Base-by-base conservation (phyloP, 92 coral and sea anemone species). In the Epizoanthus scotinus region DNA sequence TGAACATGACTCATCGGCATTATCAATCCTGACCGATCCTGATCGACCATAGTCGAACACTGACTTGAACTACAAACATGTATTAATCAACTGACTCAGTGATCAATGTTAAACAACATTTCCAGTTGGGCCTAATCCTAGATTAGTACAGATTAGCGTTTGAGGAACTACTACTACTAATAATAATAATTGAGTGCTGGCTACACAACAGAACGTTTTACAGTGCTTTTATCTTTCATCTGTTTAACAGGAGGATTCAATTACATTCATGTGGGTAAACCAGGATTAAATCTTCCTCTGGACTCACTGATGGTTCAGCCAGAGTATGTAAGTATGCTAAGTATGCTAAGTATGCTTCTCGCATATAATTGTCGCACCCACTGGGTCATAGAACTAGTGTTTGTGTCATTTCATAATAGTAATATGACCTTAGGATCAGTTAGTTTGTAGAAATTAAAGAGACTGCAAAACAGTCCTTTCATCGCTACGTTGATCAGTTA, bases 231-330 rank as follows among this genome's bases (percentile, higher is more conserved):
- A 66, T 19, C 42, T 28, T n/a, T 24, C 19, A 9, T 20, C 38
- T 18, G 68, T 18, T 73, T 57, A 77, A 27, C 77, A 95, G 99
- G 99, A 55, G 98, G 96, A 27, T 95, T 79, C 60, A 88, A 86
- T 71, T 95, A 95, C 67, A 93, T 95, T 49, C 98, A 95, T 67
- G 89, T 95, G 47, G 92, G 98, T 29, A 95, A 95, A 78, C 98
- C 99, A 0, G 88, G 91, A 17, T 89, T 95, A 1, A 91, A 87
- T 78, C 79, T 95, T 21, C 99, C 96, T 8, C 77, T 95, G 62
- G 99, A 95, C 55, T 94, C 99, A 12, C 89, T 93, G 21, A 95
- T 95, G 99, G 99, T 94, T 10, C 99, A 95, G 22, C 98, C 99
- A 13, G 99, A 95, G 86, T 95, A 93, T 78, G 99, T 95, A 84